phyloP scores from a whole-genome alignment of 2,888 invertebrate species.

The Cantharis rustica region DNA sequence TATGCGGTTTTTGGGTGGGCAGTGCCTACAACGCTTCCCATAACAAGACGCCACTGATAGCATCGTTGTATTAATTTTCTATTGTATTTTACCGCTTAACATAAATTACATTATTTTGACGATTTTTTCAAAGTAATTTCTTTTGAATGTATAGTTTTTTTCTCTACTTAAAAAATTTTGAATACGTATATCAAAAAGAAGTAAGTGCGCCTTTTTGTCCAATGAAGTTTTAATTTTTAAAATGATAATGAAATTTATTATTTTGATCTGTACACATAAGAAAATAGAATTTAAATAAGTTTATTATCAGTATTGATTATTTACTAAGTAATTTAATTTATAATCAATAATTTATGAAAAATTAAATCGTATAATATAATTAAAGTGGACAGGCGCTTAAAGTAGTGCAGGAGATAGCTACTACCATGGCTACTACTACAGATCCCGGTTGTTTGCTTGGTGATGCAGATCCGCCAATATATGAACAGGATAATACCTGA shows the following conservation, averaged over 20 bases:
- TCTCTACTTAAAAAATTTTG: too few relatives aligned
- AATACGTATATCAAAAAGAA: too few relatives aligned
- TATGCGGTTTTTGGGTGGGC: neutral
- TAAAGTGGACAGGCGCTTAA: neutral
- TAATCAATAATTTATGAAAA: neutral
- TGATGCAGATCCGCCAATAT: neutral
- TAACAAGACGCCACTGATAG: neutral
- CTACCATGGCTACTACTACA: too few relatives aligned
- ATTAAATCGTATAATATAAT: neutral
- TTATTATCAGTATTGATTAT: neutral
- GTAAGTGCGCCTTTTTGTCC: too few relatives aligned
- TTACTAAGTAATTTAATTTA: neutral
- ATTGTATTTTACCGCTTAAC: too few relatives aligned
- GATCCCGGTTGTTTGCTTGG: neutral
- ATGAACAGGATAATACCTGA: neutral
- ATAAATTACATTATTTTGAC: too few relatives aligned
- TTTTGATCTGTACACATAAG: neutral
- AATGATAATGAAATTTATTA: too few relatives aligned
- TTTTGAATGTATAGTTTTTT: too few relatives aligned
- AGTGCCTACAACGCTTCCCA: neutral
- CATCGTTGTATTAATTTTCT: too few relatives aligned
- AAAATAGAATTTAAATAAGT: neutral
- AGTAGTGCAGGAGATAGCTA: neutral
- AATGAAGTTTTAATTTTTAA: too few relatives aligned
- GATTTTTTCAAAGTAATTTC: too few relatives aligned